phyloP scores from a whole-genome alignment of 2,113 vertebrate genomes.

The Myiopsitta monachus region DNA sequence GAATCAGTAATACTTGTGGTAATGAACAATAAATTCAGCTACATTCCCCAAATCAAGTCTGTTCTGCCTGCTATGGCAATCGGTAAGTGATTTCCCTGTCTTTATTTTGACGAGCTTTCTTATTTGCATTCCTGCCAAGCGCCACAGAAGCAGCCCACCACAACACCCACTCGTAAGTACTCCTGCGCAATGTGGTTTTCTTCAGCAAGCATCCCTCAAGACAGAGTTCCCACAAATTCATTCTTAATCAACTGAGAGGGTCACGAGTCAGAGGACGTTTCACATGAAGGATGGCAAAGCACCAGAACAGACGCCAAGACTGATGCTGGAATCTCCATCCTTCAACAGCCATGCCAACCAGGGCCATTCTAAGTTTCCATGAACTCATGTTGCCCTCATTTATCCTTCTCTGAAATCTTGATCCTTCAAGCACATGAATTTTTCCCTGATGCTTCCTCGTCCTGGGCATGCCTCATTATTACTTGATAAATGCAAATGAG shows the following conservation, averaged over 20 bases:
- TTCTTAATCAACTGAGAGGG: not conserved
- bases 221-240: not conserved
- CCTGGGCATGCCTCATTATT: not conserved
- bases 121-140: not conserved
- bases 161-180: not conserved
- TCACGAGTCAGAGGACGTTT: not conserved
- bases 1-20: not conserved
- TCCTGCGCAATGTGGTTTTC: not conserved
- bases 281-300: not conserved
- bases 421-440: rapidly evolving
- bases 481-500: not conserved
- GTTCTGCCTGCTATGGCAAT: not conserved
- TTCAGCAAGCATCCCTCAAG: not conserved
- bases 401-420: not conserved
- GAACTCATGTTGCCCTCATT: not conserved
- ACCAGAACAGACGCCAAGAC: not conserved
- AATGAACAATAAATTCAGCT: not conserved
- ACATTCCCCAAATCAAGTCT: not conserved
- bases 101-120: not conserved
- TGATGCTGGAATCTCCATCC: not conserved
- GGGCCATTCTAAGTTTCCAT: not conserved
- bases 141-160: not conserved
- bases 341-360: not conserved
- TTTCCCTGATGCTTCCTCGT: not conserved
- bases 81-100: not conserved